These are phyloP conservation scores for Lasioglossum leucozonium DNA, from an alignment of 2,888 invertebrate genomes.

Conservation along the genomic window DNA sequence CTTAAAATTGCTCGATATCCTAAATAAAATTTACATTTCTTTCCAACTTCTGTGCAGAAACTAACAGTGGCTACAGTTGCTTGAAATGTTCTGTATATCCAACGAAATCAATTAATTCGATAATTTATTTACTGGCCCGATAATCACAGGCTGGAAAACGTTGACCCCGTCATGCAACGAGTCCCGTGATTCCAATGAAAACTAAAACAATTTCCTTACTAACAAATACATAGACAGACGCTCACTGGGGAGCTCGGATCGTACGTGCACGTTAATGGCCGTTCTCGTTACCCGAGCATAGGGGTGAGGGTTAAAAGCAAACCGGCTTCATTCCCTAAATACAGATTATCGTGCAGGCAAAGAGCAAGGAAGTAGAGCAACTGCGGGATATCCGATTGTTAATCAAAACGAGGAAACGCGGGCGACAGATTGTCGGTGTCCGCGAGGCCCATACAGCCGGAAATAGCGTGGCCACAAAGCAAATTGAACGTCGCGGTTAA, in stretches of 20 bases:
- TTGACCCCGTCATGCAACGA: too few relatives aligned
- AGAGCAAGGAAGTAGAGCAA: slow-evolving; percentile 30
- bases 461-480: slow-evolving; percentile 67
- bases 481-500: slow-evolving; percentile 76
- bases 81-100: too few relatives aligned
- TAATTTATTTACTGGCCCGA: too few relatives aligned
- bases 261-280: neutral
- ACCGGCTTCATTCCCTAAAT: neutral
- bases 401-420: slow-evolving; percentile 37
- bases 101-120: too few relatives aligned
- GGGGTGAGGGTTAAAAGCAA: neutral
- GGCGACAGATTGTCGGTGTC: slow-evolving; percentile 17
- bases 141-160: too few relatives aligned
- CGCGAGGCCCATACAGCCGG: slow-evolving; percentile 42
- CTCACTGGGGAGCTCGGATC: neutral
- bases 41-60: too few relatives aligned
- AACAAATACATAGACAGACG: too few relatives aligned
- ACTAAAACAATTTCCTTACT: too few relatives aligned
- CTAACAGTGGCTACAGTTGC: too few relatives aligned
- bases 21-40: too few relatives aligned
- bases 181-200: too few relatives aligned
- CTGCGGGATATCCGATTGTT: slow-evolving; percentile 14
- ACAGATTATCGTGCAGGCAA: neutral
- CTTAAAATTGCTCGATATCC: neutral
- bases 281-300: neutral